phyloP scores from a whole-genome alignment of 2,113 vertebrate species.

The Telmatochromis sp. region DNA sequence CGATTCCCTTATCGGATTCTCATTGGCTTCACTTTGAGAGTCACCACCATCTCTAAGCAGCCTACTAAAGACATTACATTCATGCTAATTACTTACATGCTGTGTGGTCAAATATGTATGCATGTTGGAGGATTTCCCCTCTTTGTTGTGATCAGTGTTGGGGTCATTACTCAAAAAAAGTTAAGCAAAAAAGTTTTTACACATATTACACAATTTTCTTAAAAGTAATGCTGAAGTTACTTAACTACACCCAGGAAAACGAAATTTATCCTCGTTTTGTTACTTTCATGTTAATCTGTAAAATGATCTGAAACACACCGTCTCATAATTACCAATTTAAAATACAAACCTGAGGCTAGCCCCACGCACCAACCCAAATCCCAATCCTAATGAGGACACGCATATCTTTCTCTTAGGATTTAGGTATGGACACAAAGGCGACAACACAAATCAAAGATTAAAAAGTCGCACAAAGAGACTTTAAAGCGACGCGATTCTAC shows the following conservation, averaged over 20 bases:
- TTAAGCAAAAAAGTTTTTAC: not conserved
- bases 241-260: not conserved
- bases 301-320: not conserved
- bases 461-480: not conserved
- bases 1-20: not conserved
- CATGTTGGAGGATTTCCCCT: not conserved
- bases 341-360: not conserved
- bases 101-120: not conserved
- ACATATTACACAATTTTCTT: not conserved
- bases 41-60: not conserved
- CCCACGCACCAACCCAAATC: not conserved
- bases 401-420: not conserved
- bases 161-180: not conserved
- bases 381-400: not conserved
- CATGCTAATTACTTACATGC: not conserved
- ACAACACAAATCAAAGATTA: not conserved
- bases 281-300: not conserved
- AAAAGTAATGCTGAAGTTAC: not conserved
- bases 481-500: not conserved
- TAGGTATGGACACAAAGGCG: not conserved
- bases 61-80: not conserved
- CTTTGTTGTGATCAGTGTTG: not conserved
- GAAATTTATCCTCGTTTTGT: not conserved
- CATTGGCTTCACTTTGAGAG: not conserved
- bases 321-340: not conserved